These are phyloP conservation scores for Leptinotarsa undecemlineata DNA, from an alignment of 1,140 invertebrate genomes.

Conservation along the genomic window DNA sequence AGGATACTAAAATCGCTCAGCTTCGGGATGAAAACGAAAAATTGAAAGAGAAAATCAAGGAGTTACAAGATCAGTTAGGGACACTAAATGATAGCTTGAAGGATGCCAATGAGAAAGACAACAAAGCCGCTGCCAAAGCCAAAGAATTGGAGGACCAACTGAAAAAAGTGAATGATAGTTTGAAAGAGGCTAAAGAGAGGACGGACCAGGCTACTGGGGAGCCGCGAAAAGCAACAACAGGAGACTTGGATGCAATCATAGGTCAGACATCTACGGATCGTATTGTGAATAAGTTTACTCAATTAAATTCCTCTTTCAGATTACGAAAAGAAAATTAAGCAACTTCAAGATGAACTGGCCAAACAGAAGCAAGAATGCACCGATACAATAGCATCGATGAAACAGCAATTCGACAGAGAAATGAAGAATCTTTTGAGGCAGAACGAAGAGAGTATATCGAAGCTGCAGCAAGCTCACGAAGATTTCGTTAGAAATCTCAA, in stretches of 20 bases:
- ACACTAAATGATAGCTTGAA: constrained; percentile 26
- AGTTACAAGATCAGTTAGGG: constrained; percentile 25
- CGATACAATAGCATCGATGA: constrained; percentile 37
- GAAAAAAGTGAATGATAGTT: constrained; percentile 14
- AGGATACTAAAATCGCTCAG: background rate
- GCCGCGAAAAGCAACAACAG: no score
- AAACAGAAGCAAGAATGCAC: constrained; percentile 42
- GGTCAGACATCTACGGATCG: no score
- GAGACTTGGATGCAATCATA: no score
- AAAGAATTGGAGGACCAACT: constrained; percentile 16
- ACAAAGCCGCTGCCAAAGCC: constrained; percentile 13
- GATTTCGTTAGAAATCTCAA: constrained; percentile 37
- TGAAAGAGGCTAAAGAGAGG: background rate
- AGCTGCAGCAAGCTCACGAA: constrained; percentile 42
- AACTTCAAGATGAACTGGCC: constrained; percentile 31
- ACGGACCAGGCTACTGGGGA: background rate
- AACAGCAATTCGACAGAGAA: constrained; percentile 41
- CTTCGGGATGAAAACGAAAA: constrained; percentile 23
- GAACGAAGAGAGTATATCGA: constrained; percentile 40
- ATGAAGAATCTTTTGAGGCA: constrained; percentile 39
- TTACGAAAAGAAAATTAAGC: constrained; percentile 25
- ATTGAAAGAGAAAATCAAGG: constrained; percentile 26
- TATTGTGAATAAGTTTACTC: no score
- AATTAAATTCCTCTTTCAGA: no score
- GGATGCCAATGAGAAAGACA: background rate